These are phyloP conservation scores for Argyresthia albistria DNA, from an alignment of 2,888 invertebrate species.

Conservation along the genomic window DNA sequence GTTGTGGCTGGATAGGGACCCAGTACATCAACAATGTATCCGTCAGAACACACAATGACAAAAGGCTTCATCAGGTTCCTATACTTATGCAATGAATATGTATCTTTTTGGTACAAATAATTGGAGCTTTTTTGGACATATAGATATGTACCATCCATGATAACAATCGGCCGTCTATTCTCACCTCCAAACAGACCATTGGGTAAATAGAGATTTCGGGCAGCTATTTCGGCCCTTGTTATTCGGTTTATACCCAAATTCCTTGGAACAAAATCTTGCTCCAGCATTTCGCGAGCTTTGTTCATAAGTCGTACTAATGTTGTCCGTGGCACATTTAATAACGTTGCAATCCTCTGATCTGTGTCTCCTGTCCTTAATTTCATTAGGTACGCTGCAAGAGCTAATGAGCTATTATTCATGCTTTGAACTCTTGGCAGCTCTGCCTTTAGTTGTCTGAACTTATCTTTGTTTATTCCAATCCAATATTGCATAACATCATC, in stretches of 20 bases:
- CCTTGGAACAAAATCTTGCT: slow-evolving; percentile 6
- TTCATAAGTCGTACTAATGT: slow-evolving; percentile 6
- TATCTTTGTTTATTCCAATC: not conserved
- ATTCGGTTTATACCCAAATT: slow-evolving; percentile 1
- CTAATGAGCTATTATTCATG: too few relatives aligned
- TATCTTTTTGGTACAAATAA: slow-evolving; percentile 8
- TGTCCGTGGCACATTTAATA: slow-evolving; percentile 7
- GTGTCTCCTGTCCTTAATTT: slow-evolving; percentile 2
- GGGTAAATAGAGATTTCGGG: slow-evolving; percentile 2
- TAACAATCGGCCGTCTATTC: not conserved
- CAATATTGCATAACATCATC: not conserved
- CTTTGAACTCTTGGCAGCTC: not conserved
- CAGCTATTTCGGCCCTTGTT: not conserved
- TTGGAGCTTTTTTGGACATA: slow-evolving; percentile 6
- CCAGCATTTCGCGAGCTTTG: slow-evolving; percentile 1
- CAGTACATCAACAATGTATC: slow-evolving; percentile 14
- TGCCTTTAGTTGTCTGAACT: not conserved
- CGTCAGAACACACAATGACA: slow-evolving; percentile 12
- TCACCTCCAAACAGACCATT: slow-evolving; percentile 4
- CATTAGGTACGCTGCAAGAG: not conserved
- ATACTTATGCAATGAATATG: slow-evolving; percentile 16
- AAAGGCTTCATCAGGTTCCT: slow-evolving; percentile 9
- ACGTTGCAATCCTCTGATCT: slow-evolving; percentile 3
- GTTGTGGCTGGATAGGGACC: slow-evolving; percentile 14
- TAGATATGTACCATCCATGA: slow-evolving; percentile 4